A percentile compares a stretch with the other conserved stretches of the same genome.
These are phyloP conservation scores for Zootoca vivipara DNA, from an alignment of 2,113 vertebrate genomes.

Conservation along the genomic window DNA sequence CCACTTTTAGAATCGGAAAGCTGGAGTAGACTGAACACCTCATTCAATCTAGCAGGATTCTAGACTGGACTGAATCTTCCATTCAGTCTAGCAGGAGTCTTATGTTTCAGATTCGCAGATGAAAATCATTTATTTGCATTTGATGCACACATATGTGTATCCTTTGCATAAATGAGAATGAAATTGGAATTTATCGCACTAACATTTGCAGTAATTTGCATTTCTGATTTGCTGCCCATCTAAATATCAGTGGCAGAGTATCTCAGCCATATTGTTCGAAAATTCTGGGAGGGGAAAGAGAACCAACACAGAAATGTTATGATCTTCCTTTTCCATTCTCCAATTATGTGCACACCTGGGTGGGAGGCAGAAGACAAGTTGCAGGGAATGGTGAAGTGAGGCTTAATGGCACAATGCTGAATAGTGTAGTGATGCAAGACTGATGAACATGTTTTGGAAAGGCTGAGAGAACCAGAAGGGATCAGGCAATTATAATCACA, in stretches of 20 bases:
- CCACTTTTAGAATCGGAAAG: not conserved
- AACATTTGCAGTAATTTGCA: not conserved
- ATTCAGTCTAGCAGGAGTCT: not conserved
- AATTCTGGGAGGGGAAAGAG: not conserved
- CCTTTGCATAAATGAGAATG: not conserved
- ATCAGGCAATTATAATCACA: not conserved
- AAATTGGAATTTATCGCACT: not conserved
- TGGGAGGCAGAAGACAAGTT: not conserved
- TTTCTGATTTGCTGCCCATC: not conserved
- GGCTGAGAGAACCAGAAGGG: not conserved
- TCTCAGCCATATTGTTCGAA: not conserved
- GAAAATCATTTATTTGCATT: not conserved
- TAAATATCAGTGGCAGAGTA: not conserved
- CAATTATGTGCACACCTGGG: not conserved
- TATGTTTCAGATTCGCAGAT: not conserved
- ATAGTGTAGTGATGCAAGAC: not conserved
- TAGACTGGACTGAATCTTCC: not conserved
- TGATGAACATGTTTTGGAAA: not conserved
- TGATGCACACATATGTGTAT: not conserved
- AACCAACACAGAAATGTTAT: not conserved
- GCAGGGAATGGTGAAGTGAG: not conserved
- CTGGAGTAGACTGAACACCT: not conserved
- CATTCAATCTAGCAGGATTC: no score
- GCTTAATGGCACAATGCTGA: constrained; percentile 7
- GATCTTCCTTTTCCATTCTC: not conserved